These are phyloP conservation scores for Spialia ferax DNA, from an alignment of 2,888 invertebrate genomes.

Conservation along the genomic window DNA sequence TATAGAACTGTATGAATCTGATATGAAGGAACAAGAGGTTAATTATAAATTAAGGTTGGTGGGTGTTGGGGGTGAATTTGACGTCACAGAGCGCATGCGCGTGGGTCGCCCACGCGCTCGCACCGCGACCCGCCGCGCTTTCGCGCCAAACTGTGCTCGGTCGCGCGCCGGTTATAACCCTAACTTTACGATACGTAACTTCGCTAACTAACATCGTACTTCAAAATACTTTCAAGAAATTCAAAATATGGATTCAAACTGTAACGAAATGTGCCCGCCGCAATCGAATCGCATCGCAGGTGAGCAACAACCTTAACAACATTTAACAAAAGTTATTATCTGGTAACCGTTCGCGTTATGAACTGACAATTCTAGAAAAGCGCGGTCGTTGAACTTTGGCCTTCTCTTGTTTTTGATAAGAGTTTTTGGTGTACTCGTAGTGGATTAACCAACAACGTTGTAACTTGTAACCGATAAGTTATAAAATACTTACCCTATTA, in stretches of 20 bases:
- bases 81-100: conserved; percentile 79
- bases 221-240: background rate
- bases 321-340: conserved; percentile 5
- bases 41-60: conserved; percentile 52
- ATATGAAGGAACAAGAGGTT: conserved; percentile 35
- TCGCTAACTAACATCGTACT: background rate
- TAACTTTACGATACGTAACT: conserved; percentile 41
- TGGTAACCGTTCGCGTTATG: background rate
- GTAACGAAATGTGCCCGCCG: conserved; percentile 54
- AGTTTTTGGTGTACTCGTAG: background rate
- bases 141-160: conserved; percentile 79
- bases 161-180: conserved; percentile 74
- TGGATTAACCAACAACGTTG: background rate
- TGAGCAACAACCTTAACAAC: conserved; percentile 55
- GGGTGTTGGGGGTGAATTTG: conserved; percentile 62
- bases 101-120: conserved; percentile 62
- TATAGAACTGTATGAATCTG: background rate
- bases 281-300: conserved; percentile 65
- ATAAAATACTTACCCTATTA: conserved; percentile 2
- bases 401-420: conserved; percentile 45
- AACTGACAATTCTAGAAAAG: conserved; percentile 14
- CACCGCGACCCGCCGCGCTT: conserved; percentile 59
- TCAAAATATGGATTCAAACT: conserved; percentile 62
- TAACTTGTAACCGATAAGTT: background rate
- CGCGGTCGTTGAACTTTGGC: conserved; percentile 61